phyloP scores from a whole-genome alignment of 2,888 invertebrate species.

The Coleophora deauratella region DNA sequence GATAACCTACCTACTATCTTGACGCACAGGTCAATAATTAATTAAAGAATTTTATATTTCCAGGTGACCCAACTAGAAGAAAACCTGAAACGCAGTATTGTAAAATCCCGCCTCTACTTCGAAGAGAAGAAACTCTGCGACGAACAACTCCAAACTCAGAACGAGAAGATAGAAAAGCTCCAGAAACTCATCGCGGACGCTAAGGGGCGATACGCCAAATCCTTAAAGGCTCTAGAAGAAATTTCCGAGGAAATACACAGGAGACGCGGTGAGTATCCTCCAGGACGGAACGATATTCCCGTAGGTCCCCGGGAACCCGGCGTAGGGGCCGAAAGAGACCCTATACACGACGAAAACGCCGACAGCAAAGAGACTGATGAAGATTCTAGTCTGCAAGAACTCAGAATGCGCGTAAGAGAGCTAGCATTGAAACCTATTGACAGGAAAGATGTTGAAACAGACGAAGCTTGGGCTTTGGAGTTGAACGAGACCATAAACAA shows the following conservation, averaged over 20 bases:
- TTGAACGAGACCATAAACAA: slow-evolving; percentile 85
- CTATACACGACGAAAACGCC: slow-evolving; percentile 51
- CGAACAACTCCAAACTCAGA: slow-evolving; percentile 88
- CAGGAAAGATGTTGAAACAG: slow-evolving; percentile 79
- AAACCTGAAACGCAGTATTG: slow-evolving; percentile 85
- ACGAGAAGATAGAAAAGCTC: slow-evolving; percentile 85
- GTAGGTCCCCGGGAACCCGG: slow-evolving; percentile 79
- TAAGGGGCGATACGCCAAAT: slow-evolving; percentile 86
- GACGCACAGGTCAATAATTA: too few relatives aligned
- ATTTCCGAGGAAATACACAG: slow-evolving; percentile 95
- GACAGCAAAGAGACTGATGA: slow-evolving; percentile 52
- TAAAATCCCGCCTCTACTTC: slow-evolving; percentile 92
- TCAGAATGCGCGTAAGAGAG: slow-evolving; percentile 80
- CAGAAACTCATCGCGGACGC: slow-evolving; percentile 85
- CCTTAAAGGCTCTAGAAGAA: slow-evolving; percentile 87
- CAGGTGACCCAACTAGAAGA: slow-evolving; percentile 88
- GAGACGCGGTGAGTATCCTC: slow-evolving; percentile 72
- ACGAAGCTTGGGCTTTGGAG: slow-evolving; percentile 83
- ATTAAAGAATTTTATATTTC: too few relatives aligned
- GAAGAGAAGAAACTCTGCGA: slow-evolving; percentile 92
- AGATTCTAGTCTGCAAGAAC: slow-evolving; percentile 76
- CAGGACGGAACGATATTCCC: slow-evolving; percentile 57
- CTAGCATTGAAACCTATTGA: slow-evolving; percentile 83
- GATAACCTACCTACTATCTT: too few relatives aligned
- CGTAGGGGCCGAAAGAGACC: slow-evolving; percentile 81